These are phyloP conservation scores for Luscinia luscinia DNA, from an alignment of 2,797 vertebrate genomes.

Conservation along the genomic window DNA sequence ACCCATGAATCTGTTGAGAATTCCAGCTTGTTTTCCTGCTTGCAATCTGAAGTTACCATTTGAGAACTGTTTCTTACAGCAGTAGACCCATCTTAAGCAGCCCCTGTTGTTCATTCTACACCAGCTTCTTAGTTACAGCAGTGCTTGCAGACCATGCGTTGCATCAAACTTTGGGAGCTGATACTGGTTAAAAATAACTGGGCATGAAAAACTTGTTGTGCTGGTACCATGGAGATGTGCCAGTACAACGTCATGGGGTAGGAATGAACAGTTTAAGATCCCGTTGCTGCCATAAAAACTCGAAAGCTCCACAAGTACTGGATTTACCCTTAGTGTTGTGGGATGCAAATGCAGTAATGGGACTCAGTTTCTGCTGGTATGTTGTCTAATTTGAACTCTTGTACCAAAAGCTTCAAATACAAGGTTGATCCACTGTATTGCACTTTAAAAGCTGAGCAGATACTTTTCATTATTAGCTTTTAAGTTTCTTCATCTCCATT, in stretches of 20 bases:
- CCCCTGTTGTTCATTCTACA: background rate
- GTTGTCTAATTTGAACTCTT: background rate
- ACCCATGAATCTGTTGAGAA: background rate
- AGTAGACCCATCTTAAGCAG: background rate
- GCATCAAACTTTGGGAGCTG: background rate
- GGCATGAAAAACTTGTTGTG: background rate
- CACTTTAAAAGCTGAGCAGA: background rate
- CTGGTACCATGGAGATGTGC: background rate
- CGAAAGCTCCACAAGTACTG: accelerated
- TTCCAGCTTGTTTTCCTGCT: background rate
- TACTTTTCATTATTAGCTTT: background rate
- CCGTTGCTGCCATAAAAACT: background rate
- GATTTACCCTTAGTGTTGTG: background rate
- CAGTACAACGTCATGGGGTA: background rate
- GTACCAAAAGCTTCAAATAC: background rate
- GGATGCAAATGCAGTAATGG: background rate
- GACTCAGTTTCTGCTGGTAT: background rate
- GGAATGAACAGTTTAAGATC: background rate
- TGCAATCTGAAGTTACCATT: background rate
- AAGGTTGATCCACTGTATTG: background rate
- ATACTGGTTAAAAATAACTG: constrained; percentile 54
- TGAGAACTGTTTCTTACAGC: background rate
- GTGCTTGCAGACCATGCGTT: background rate
- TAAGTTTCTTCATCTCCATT: background rate
- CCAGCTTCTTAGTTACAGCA: background rate